These are phyloP conservation scores for Melipona quadrifasciata DNA, from an alignment of 1,140 invertebrate species.

Conservation along the genomic window DNA sequence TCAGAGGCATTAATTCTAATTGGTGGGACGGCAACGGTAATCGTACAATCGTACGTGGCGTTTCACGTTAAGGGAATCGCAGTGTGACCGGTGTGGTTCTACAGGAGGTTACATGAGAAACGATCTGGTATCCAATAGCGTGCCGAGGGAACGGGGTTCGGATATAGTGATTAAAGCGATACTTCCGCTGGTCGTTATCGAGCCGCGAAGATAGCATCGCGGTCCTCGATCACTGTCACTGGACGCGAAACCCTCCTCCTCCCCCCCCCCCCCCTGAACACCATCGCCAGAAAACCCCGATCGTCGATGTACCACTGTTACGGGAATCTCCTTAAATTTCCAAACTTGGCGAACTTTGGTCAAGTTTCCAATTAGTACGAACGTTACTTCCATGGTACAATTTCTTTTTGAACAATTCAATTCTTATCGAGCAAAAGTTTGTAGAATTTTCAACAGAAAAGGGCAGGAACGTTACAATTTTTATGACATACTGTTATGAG, in stretches of 20 bases:
- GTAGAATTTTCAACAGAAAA: too few relatives aligned
- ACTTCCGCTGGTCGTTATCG: slow-evolving; percentile 76
- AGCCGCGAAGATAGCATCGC: slow-evolving; percentile 73
- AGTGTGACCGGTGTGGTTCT: slow-evolving; percentile 22
- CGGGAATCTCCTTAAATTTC: not conserved
- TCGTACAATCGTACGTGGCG: not conserved
- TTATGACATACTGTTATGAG: too few relatives aligned
- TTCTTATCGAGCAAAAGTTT: too few relatives aligned
- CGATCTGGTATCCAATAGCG: slow-evolving; percentile 50
- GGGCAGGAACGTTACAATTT: too few relatives aligned
- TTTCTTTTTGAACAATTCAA: too few relatives aligned
- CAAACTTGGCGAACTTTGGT: not conserved
- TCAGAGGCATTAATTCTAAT: not conserved
- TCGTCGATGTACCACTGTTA: slow-evolving; percentile 45
- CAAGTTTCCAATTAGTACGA: slow-evolving; percentile 15
- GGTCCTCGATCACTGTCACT: slow-evolving; percentile 76
- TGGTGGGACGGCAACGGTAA: not conserved
- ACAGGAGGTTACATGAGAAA: slow-evolving; percentile 44
- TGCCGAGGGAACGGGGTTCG: slow-evolving; percentile 64
- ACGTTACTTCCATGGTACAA: not conserved
- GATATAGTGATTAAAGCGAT: slow-evolving; percentile 79
- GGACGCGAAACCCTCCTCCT: slow-evolving; percentile 25
- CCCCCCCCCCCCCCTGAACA: slow-evolving; percentile 15
- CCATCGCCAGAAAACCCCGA: slow-evolving; percentile 49
- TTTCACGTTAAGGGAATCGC: not conserved